These are phyloP conservation scores for Dromas ardeola DNA, from an alignment of 2,113 vertebrate genomes.

Conservation along the genomic window DNA sequence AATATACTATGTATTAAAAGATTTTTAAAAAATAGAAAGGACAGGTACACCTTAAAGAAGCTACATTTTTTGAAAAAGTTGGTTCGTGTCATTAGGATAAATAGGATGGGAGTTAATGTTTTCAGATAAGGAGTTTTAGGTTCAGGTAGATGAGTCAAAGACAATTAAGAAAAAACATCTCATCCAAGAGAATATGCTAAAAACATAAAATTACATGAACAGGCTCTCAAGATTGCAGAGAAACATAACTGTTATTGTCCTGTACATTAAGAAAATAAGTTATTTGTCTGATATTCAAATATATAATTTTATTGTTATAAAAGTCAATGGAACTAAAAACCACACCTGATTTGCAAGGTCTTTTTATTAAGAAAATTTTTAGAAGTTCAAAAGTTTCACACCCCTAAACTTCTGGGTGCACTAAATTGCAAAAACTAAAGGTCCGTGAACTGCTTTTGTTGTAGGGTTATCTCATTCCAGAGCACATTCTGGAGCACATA, in stretches of 20 bases:
- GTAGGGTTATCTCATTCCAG: neutral
- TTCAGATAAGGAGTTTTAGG: neutral
- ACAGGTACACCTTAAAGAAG: neutral
- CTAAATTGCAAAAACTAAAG: neutral
- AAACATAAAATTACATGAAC: neutral
- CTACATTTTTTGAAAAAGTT: neutral
- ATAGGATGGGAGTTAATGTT: neutral
- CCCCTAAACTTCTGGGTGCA: neutral
- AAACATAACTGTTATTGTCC: neutral
- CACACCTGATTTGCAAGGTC: neutral
- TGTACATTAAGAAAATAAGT: neutral
- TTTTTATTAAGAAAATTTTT: neutral
- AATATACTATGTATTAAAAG: neutral
- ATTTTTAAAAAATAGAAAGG: neutral
- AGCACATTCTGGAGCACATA: neutral
- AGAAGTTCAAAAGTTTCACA: neutral
- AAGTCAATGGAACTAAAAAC: neutral
- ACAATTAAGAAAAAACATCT: neutral
- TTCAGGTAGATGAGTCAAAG: neutral
- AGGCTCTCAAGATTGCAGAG: neutral
- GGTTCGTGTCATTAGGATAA: neutral
- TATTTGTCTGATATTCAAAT: neutral
- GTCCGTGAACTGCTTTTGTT: neutral
- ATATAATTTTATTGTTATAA: neutral
- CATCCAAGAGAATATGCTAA: neutral